These are phyloP conservation scores for Epsilonema sp. DNA, from an alignment of 2,888 invertebrate species.

Conservation along the genomic window DNA sequence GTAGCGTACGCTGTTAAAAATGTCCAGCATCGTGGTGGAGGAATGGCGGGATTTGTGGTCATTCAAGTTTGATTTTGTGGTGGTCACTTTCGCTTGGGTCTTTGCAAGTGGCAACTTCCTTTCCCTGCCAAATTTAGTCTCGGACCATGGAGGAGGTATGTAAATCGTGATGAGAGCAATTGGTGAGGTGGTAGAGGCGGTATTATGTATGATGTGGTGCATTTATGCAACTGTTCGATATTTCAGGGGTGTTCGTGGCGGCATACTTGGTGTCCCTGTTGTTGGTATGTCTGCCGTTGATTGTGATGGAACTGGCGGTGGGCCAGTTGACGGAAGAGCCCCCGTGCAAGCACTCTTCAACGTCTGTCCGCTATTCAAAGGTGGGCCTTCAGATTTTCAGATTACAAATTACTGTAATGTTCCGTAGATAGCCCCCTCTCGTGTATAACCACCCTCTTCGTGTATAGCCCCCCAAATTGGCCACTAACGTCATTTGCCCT, in stretches of 20 bases:
- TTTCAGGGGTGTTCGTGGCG: constrained; percentile 23
- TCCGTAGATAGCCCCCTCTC: too few species aligned
- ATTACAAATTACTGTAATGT: too few species aligned
- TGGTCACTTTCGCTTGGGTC: constrained; percentile 20
- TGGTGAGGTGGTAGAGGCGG: background rate
- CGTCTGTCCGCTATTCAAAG: constrained; percentile 25
- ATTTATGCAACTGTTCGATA: too few species aligned
- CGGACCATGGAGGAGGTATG: constrained; percentile 26
- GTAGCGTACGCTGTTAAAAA: too few species aligned
- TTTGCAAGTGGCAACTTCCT: constrained; percentile 27
- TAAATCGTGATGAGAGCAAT: too few species aligned
- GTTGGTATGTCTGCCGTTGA: constrained; percentile 18
- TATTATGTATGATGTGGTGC: too few species aligned
- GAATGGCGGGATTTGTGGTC: constrained; percentile 28
- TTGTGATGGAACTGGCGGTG: constrained; percentile 24
- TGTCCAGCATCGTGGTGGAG: constrained; percentile 16
- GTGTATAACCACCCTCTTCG: too few species aligned
- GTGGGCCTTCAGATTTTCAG: too few species aligned
- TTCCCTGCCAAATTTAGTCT: constrained; percentile 20
- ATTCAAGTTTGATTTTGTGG: constrained; percentile 17
- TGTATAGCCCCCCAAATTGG: too few species aligned
- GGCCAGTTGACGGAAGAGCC: constrained; percentile 25
- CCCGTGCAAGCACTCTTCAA: constrained; percentile 25
- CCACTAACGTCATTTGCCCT: too few species aligned
- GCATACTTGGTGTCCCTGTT: constrained; percentile 22